These are phyloP conservation scores for Apantesis nais DNA, from an alignment of 2,888 invertebrate genomes.

Conservation along the genomic window DNA sequence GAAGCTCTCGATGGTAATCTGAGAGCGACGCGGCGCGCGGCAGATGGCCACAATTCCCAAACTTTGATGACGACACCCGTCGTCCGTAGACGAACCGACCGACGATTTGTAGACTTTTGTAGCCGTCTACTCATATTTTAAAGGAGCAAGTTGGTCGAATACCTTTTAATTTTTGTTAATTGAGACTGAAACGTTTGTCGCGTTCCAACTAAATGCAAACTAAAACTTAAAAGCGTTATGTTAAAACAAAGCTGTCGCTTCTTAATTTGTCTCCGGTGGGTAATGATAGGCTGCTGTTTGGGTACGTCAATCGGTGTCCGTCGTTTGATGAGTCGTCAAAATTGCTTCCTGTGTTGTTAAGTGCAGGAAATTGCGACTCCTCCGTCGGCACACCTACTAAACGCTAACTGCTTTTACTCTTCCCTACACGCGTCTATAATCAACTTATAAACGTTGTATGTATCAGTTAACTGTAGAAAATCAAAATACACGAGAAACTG, in stretches of 20 bases:
- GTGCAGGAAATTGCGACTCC: conserved; percentile 85
- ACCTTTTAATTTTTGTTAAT: conserved; percentile 54
- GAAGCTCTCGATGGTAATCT: conserved; percentile 83
- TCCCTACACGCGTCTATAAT: conserved; percentile 43
- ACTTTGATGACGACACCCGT: conserved; percentile 81
- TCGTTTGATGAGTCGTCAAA: conserved; percentile 84
- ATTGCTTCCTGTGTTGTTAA: conserved; percentile 84
- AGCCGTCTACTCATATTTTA: conserved; percentile 66
- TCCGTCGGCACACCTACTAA: conserved; percentile 78
- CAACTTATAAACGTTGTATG: conserved; percentile 25
- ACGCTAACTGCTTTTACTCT: conserved; percentile 67
- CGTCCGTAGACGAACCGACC: conserved; percentile 70
- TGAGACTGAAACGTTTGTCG: conserved; percentile 26
- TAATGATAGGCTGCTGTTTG: conserved; percentile 71
- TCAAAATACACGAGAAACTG: conserved; percentile 13
- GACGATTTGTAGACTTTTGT: conserved; percentile 75
- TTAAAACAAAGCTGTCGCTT: conserved; percentile 43
- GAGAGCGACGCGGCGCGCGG: conserved; percentile 77
- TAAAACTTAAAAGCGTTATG: conserved; percentile 35
- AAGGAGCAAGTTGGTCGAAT: conserved; percentile 61
- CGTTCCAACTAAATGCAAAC: conserved; percentile 30
- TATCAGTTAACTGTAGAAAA: conserved; percentile 23
- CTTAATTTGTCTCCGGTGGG: conserved; percentile 59
- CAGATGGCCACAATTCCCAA: conserved; percentile 83
- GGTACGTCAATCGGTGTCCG: conserved; percentile 74